Evolutionary conservation across 2,888 invertebrate species (phyloP), one percentile per base, ranked within the genome.

Genomic region (Mesorhabditis belari): DNA sequence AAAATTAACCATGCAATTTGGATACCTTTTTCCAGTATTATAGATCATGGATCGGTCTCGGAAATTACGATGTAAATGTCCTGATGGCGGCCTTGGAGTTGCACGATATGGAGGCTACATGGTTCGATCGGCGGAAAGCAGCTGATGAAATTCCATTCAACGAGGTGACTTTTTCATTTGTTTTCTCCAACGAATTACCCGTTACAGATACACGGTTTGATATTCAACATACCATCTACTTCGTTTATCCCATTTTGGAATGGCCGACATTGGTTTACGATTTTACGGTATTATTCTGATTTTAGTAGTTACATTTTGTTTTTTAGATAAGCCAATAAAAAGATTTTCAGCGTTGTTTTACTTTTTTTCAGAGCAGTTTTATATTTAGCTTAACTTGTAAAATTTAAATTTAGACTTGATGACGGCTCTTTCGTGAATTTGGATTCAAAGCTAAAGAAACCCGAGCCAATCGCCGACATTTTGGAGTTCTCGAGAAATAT

Each of bases 21-120:
- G n/a, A n/a, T n/a, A n/a, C n/a, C n/a, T n/a, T n/a, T n/a, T n/a
- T n/a, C n/a, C 23, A 5, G n/a, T n/a, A 49, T 66, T 67, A 58
- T 55, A 75, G 79, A 53, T 79, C 79, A 1, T 71, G 73, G 77
- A 84, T 96, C 64, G 96, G 96, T 1, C 85, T 94, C 5, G 98
- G 98, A 50, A 95, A 98, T 84, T 98, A 96, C 85, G 98, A 98
- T 83, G 90, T 95, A 64, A 98, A 98, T 85, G 94, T 96, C 12
- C 88, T 98, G 60, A 93, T 95, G 90, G 89, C 90, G 66, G 96
- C 96, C 0, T 83, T 96, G 51, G 91, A 63, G 23, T 28, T 59
- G 49, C 62, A 64, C 12, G 62, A 65, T 57, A 27, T 71, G 26
- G 63, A 69, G 55, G 69, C 66, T 29, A 49, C 19, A 2, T 50